phyloP scores from a whole-genome alignment of 2,797 vertebrate genomes.

The Mus caroli region DNA sequence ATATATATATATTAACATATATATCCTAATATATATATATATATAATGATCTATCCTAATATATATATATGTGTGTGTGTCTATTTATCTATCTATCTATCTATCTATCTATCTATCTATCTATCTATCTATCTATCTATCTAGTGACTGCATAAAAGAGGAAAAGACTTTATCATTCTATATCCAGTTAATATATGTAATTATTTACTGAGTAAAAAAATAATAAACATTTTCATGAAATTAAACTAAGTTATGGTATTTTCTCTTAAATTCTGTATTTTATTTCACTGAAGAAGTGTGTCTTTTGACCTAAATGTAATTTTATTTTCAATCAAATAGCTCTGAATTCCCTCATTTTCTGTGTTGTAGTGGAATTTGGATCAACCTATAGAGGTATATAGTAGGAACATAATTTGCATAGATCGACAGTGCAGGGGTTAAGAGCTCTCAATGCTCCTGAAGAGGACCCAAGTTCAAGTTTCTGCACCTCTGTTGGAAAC shows the following conservation, averaged over 20 bases:
- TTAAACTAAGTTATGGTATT: neutral
- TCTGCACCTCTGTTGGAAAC: too few species aligned
- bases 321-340: neutral
- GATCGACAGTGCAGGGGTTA: too few species aligned
- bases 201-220: neutral
- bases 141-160: neutral
- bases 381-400: neutral
- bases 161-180: neutral
- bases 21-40: too few species aligned
- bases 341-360: neutral
- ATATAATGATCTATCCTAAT: too few species aligned
- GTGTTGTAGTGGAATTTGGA: neutral
- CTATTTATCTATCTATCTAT: too few species aligned
- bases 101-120: too few species aligned
- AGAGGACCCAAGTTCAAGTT: too few species aligned
- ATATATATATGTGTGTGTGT: too few species aligned
- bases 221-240: neutral
- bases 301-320: neutral
- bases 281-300: neutral
- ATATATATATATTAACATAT: too few species aligned
- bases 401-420: too few species aligned
- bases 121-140: neutral
- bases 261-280: neutral
- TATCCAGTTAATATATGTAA: neutral
- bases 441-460: too few species aligned